Base-by-base conservation (phyloP, 1,140 invertebrate genomes). In the Drosophila repletoides region DNA sequence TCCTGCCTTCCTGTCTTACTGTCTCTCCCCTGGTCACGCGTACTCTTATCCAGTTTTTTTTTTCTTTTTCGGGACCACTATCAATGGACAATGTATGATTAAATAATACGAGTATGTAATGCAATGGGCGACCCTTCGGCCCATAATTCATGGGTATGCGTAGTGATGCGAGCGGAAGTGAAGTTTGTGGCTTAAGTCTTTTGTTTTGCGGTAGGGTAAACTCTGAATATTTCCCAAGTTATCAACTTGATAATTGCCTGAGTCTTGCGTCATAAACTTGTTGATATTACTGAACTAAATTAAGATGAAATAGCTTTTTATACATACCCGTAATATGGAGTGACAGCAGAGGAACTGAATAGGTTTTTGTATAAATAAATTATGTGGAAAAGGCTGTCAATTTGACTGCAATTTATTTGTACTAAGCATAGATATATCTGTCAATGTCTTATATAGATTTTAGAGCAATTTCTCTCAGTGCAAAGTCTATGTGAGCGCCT, bases 101-200 rank as follows among this genome's bases (percentile, higher is more conserved):
- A 86, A 84, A 72, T 84, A 86, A 87, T 84, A n/a, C n/a, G n/a
- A n/a, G n/a, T n/a, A 80, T 58, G 53, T 51, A 60, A 41, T 60
- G 60, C 58, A 41, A 34, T 46, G 63, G 49, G 55, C 56, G 38
- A 52, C 52, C 73, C 74, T 55, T 53, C 28, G 34, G 21, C 24
- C n/a, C 12, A 29, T 49, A 66, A 65, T 53, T 53, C 41, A 53
- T 63, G 24, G 7, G 7, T 51, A 49, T 15, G 43, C 17, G 22
- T 36, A 48, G 17, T 15, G 31, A 29, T 58, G 52, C 36, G 26
- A 66, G 34, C 66, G 51, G 51, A 66, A 69, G 64, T 73, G 51
- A 66, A 69, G 64, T 73, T 81, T 69, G 73, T 73, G 68, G 77
- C 75, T 76, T 72, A 61, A 69, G 63, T 72, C 68, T 76, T 77